Evolutionary conservation across 2,797 vertebrate genomes (phyloP).

Genomic region (Ambastaia sidthimunki): DNA sequence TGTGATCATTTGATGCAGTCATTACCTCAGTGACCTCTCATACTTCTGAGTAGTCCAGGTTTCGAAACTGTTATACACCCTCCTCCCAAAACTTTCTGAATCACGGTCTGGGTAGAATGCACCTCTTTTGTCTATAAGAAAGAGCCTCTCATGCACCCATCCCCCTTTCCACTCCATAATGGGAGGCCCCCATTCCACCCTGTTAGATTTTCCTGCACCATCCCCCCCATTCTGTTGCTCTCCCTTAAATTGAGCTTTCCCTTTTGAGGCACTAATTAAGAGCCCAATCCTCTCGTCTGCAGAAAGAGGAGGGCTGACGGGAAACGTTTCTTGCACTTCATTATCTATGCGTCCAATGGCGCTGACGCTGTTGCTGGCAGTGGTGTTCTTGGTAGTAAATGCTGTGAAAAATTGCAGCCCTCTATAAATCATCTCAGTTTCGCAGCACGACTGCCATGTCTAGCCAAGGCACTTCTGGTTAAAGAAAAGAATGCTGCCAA

Average conservation of each 20-base stretch:
- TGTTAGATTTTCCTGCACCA: constrained; percentile 70
- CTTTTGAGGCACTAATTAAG: constrained; percentile 62
- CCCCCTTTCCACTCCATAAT: constrained; percentile 68
- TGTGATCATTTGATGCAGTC: constrained; percentile 78
- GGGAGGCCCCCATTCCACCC: constrained; percentile 69
- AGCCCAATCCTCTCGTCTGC: constrained; percentile 61
- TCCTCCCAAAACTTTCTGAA: constrained; percentile 57
- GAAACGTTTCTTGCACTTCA: constrained; percentile 54
- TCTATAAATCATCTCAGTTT: constrained; percentile 55
- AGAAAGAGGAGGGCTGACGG: constrained; percentile 52
- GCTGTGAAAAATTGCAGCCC: constrained; percentile 33
- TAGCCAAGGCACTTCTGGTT: constrained; percentile 36
- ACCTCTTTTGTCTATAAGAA: constrained; percentile 70
- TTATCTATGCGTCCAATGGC: constrained; percentile 57
- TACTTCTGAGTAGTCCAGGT: constrained; percentile 58
- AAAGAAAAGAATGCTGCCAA: constrained; percentile 46
- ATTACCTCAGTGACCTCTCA: constrained; percentile 76
- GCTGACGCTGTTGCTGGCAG: constrained; percentile 51
- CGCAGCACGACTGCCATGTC: constrained; percentile 25
- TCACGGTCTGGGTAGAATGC: constrained; percentile 56
- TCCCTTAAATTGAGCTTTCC: constrained; percentile 64
- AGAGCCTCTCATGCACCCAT: constrained; percentile 58
- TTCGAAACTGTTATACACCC: constrained; percentile 46
- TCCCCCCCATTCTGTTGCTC: constrained; percentile 55
- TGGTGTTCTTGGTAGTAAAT: constrained; percentile 42